Conservation (phyloP, 30 jellyfish, hydroid and myxozoan genomes). For the Turritopsis dohrnii region DNA sequence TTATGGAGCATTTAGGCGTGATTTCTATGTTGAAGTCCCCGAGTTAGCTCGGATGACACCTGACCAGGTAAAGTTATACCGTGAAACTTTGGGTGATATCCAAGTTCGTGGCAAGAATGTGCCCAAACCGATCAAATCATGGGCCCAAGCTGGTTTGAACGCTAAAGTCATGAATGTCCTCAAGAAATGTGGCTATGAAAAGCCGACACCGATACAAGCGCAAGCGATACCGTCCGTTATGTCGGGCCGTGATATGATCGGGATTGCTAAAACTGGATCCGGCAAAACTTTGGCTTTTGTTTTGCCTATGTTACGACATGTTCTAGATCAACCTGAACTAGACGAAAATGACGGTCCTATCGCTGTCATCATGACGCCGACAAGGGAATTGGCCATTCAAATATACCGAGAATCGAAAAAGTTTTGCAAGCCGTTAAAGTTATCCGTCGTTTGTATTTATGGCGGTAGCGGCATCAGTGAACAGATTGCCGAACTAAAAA, state of each 20-base stretch:
- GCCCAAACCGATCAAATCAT: conserved; percentile 93
- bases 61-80: conserved; percentile 78
- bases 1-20: conserved; percentile 72
- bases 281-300: conserved; percentile 96
- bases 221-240: conserved; percentile 97
- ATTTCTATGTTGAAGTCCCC: conserved; percentile 96
- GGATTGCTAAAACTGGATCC: conserved; percentile 99
- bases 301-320: conserved; percentile 98
- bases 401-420: conserved; percentile 79
- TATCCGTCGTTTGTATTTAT: conserved; percentile 79
- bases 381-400: conserved; percentile 95
- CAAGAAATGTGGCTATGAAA: conserved; percentile 70
- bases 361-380: conserved; percentile 97
- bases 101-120: conserved; percentile 84
- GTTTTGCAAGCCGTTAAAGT: conserved; percentile 74
- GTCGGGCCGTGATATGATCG: conserved; percentile 99
- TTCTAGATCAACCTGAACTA: conserved; percentile 82
- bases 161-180: conserved; percentile 65
- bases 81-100: conserved; percentile 73
- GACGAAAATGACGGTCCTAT: conserved; percentile 98
- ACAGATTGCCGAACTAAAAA: conserved; percentile 92
- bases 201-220: conserved; percentile 99
- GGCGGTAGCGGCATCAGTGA: conserved; percentile 99
- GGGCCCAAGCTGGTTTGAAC: conserved; percentile 96
- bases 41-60: conserved; percentile 84